These are phyloP conservation scores for Seriola aureovittata DNA, from an alignment of 2,113 vertebrate genomes.

Conservation along the genomic window DNA sequence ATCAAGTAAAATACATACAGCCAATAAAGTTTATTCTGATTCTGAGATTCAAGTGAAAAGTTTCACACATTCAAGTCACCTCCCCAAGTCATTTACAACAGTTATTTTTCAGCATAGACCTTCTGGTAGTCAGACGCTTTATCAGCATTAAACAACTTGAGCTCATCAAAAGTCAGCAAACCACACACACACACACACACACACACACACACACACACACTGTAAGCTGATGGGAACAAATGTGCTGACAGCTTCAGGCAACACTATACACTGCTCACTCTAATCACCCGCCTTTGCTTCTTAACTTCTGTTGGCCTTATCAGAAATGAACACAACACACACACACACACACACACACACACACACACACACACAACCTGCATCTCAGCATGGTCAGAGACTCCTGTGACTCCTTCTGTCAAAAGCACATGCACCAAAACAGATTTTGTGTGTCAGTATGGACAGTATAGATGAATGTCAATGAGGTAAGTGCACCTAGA, in stretches of 20 bases:
- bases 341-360: slow-evolving; percentile 18
- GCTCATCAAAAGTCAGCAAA: not conserved
- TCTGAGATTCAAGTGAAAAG: not conserved
- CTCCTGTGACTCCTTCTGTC: not conserved
- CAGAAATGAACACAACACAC: not conserved
- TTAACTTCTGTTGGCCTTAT: slow-evolving; percentile 36
- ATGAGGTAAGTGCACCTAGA: no score
- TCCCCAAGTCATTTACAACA: not conserved
- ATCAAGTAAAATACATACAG: not conserved
- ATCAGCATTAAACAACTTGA: slow-evolving; percentile 1
- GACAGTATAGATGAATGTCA: not conserved
- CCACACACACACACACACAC: not conserved
- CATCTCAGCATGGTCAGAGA: slow-evolving; percentile 2
- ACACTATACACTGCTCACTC: slow-evolving; percentile 30
- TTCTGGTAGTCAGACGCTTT: not conserved
- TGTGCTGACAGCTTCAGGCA: slow-evolving; percentile 50
- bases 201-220: slow-evolving; percentile 21
- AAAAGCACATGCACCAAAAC: not conserved
- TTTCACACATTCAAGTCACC: not conserved
- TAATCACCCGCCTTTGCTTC: slow-evolving; percentile 27
- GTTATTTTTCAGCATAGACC: not conserved
- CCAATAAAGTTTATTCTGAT: not conserved
- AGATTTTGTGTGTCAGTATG: not conserved
- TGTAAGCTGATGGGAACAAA: slow-evolving; percentile 29
- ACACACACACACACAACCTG: slow-evolving; percentile 2